A percentile compares a stretch with the other conserved stretches of the same genome.
Conservation (phyloP, 2,113 vertebrate species). For the Carassius carassius region DNA sequence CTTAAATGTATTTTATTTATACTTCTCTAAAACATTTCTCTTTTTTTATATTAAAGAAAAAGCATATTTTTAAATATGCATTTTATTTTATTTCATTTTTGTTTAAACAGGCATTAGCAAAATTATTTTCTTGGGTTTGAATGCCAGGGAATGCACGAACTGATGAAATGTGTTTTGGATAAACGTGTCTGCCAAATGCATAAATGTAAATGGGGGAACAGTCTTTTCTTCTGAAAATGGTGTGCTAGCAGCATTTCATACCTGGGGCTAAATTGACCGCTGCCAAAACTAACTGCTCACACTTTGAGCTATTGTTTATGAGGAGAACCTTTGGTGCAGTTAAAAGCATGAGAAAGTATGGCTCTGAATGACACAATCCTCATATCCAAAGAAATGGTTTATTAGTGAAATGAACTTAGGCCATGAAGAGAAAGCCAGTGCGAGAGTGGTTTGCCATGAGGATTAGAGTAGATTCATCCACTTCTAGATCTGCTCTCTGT, state of each 20-base stretch:
- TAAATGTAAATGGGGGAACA: no score
- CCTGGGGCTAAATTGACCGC: not conserved
- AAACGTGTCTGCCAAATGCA: no score
- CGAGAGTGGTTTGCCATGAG: not conserved
- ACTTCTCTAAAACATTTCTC: no score
- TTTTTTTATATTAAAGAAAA: no score
- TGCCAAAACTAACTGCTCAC: not conserved
- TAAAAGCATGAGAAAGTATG: not conserved
- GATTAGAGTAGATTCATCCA: not conserved
- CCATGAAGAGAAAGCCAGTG: not conserved
- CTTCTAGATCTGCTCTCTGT: not conserved
- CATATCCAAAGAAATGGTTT: not conserved
- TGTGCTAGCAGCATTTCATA: not conserved
- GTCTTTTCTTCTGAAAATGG: not conserved
- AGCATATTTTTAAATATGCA: no score
- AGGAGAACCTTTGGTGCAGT: not conserved
- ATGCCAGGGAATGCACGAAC: no score
- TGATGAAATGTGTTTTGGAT: no score
- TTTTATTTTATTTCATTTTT: no score
- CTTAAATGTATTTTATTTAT: no score
- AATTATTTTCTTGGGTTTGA: no score
- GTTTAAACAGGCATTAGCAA: no score
- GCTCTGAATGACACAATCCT: not conserved
- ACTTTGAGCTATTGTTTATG: not conserved
- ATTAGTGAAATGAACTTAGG: not conserved